Conservation (phyloP, 2,797 vertebrate species). For the Echiichthys vipera region DNA sequence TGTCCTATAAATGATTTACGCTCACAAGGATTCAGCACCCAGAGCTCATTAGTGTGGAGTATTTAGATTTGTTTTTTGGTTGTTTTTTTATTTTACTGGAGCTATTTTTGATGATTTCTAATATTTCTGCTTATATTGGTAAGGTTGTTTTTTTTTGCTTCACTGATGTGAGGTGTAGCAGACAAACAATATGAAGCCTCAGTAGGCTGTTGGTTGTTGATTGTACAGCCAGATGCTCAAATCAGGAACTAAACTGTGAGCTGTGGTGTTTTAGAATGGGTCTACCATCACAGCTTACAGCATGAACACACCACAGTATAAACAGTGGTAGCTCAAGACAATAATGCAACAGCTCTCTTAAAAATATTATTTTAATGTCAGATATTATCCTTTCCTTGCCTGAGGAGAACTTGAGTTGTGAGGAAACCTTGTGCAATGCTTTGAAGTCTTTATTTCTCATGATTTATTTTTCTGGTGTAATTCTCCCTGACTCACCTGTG, state of each 20-base stretch:
- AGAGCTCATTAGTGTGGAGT: background rate
- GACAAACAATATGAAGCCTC: background rate
- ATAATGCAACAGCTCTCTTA: background rate
- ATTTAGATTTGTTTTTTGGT: background rate
- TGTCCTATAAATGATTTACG: background rate
- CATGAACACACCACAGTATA: background rate
- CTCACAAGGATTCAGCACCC: background rate
- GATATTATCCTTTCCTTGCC: background rate
- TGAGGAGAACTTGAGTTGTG: background rate
- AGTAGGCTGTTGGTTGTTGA: background rate
- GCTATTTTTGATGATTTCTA: background rate
- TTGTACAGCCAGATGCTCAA: background rate
- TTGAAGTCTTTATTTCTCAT: background rate
- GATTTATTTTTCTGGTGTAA: background rate
- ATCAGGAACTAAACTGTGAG: background rate
- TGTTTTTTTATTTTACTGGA: background rate
- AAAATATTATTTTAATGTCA: background rate
- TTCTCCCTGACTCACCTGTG: constrained; percentile 16
- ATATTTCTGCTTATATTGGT: background rate
- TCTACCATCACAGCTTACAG: background rate
- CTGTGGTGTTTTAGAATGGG: background rate
- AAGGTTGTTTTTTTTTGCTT: background rate
- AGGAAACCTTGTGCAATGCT: background rate
- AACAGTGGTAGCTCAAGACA: background rate
- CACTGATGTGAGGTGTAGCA: background rate